Evolutionary conservation across 2,797 vertebrate genomes (phyloP).

Genomic region (Champsocephalus gunnari): DNA sequence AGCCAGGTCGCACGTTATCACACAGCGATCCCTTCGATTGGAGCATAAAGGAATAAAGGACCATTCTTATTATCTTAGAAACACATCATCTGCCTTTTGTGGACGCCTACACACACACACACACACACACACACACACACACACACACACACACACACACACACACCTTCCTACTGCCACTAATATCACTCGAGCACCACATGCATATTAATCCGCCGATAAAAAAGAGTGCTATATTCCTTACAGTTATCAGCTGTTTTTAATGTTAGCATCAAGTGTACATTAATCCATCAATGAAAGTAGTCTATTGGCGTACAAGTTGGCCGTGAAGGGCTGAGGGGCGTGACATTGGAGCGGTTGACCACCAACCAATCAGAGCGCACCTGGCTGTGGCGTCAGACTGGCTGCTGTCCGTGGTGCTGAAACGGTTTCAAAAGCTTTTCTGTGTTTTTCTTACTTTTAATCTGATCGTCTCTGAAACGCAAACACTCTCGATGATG

Average conservation of each 20-base stretch:
- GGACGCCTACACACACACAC: background rate
- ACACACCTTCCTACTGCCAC: background rate
- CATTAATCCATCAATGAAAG: background rate
- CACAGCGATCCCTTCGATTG: slow-evolving; percentile 3
- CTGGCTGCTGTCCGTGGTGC: slow-evolving; percentile 34
- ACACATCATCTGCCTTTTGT: background rate
- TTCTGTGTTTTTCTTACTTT: background rate
- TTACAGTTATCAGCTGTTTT: too few species aligned
- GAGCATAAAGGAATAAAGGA: background rate
- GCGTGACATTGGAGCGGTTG: too few species aligned
- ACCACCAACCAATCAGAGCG: too few species aligned
- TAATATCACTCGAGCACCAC: background rate
- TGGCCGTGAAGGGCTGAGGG: too few species aligned
- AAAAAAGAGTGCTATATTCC: too few species aligned
- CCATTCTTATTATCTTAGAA: too few species aligned
- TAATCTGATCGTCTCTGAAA: background rate
- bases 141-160: background rate
- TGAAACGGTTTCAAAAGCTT: slow-evolving; percentile 4
- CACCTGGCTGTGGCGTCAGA: too few species aligned
- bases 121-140: too few species aligned
- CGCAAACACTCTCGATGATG: too few species aligned
- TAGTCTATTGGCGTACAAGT: too few species aligned
- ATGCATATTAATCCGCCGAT: background rate
- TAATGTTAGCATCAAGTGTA: background rate
- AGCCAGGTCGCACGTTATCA: slow-evolving; percentile 8